Conservation (phyloP, 1,140 invertebrate genomes). For the Caenorhabditis latens region DNA sequence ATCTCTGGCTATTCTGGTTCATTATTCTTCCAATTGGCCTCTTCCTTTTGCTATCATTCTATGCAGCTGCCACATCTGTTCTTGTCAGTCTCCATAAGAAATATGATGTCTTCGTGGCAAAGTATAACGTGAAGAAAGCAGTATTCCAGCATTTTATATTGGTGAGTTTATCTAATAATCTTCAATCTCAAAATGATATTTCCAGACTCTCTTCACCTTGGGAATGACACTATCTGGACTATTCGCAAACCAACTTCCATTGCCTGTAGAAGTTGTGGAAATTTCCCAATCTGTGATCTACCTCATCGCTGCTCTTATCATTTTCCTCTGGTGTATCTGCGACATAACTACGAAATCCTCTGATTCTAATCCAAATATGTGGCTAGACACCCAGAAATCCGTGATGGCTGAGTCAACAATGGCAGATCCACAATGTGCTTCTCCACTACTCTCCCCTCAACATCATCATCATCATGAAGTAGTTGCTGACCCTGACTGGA, state of each 20-base stretch:
- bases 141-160: slow-evolving; percentile 61
- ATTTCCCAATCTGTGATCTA: slow-evolving; percentile 28
- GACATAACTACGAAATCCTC: neutral
- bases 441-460: slow-evolving; percentile 21
- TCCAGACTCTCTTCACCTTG: slow-evolving; percentile 55
- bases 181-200: neutral
- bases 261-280: neutral
- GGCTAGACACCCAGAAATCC: slow-evolving; percentile 52
- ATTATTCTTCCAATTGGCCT: slow-evolving; percentile 61
- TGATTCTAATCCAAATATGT: slow-evolving; percentile 35
- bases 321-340: slow-evolving; percentile 40
- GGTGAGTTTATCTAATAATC: slow-evolving; percentile 29
- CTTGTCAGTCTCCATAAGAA: slow-evolving; percentile 65
- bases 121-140: slow-evolving; percentile 58
- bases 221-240: slow-evolving; percentile 37
- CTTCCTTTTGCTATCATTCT: slow-evolving; percentile 65
- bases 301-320: slow-evolving; percentile 14
- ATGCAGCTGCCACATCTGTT: slow-evolving; percentile 65
- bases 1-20: slow-evolving; percentile 62
- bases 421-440: slow-evolving; percentile 45
- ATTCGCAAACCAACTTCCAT: slow-evolving; percentile 20
- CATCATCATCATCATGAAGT: neutral
- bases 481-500: slow-evolving; percentile 42
- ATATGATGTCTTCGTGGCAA: slow-evolving; percentile 59
- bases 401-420: slow-evolving; percentile 40